Conservation (phyloP, 1,140 invertebrate species). For the Colletes latitarsis region DNA sequence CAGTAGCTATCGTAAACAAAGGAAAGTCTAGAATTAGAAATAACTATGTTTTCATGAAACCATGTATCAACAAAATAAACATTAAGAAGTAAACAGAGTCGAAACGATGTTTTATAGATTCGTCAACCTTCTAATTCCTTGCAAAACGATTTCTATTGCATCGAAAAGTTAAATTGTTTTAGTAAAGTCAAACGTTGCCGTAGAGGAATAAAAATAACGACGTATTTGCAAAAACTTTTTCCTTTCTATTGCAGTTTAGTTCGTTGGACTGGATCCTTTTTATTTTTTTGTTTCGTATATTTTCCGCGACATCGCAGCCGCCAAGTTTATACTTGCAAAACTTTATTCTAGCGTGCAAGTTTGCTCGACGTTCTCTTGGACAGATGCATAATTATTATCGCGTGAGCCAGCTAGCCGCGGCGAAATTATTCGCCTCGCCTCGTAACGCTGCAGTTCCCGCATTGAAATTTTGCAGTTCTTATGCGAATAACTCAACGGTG, state of each 20-base stretch:
- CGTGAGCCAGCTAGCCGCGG: slow-evolving; percentile 47
- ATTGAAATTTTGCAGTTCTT: slow-evolving; percentile 53
- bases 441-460: slow-evolving; percentile 49
- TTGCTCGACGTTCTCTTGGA: slow-evolving; percentile 32
- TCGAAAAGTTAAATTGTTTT: neutral
- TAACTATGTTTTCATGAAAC: neutral
- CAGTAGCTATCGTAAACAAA: neutral
- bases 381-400: slow-evolving; percentile 58
- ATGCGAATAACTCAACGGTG: slow-evolving; percentile 16
- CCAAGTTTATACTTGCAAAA: slow-evolving; percentile 3
- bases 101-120: too few species aligned
- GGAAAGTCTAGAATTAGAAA: neutral
- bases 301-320: neutral
- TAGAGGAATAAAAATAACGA: neutral
- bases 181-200: neutral
- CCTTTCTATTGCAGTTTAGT: neutral
- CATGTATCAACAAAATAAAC: too few species aligned
- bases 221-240: neutral
- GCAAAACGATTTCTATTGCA: too few species aligned
- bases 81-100: too few species aligned
- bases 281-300: neutral
- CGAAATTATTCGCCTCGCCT: slow-evolving; percentile 50
- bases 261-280: neutral
- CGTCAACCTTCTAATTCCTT: too few species aligned
- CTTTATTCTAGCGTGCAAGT: slow-evolving; percentile 28